Evolutionary conservation across 2,113 vertebrate genomes (phyloP).

Genomic region (Hassar affinis): DNA sequence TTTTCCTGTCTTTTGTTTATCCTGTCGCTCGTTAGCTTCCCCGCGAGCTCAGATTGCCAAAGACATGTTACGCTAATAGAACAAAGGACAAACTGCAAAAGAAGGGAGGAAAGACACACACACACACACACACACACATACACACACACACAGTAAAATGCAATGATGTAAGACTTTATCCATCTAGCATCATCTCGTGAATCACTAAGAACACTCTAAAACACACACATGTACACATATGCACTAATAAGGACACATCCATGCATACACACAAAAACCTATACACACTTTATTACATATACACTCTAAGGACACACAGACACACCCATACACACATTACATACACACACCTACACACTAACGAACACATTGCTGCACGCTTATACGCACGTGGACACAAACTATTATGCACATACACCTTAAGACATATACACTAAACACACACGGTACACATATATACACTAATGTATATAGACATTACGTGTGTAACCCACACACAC

Average conservation of each 20-base stretch:
- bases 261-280: background rate
- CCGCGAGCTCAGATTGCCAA: conserved; percentile 45
- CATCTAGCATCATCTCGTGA: background rate
- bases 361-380: too few relatives aligned
- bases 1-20: conserved; percentile 41
- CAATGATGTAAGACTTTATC: conserved; percentile 13
- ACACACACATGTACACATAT: background rate
- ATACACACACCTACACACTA: background rate
- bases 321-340: background rate
- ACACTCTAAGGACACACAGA: background rate
- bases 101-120: conserved; percentile 35
- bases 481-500: too few relatives aligned
- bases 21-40: conserved; percentile 44
- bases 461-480: too few relatives aligned
- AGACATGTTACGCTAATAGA: conserved; percentile 53
- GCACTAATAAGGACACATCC: background rate
- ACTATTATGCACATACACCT: too few relatives aligned
- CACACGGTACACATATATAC: conserved; percentile 5
- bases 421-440: too few relatives aligned
- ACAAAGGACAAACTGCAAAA: conserved; percentile 50
- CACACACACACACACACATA: conserved; percentile 2
- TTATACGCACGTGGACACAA: too few relatives aligned
- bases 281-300: background rate
- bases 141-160: background rate
- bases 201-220: background rate